Conservation (phyloP, 2,113 vertebrate species). For the Solea solea region DNA sequence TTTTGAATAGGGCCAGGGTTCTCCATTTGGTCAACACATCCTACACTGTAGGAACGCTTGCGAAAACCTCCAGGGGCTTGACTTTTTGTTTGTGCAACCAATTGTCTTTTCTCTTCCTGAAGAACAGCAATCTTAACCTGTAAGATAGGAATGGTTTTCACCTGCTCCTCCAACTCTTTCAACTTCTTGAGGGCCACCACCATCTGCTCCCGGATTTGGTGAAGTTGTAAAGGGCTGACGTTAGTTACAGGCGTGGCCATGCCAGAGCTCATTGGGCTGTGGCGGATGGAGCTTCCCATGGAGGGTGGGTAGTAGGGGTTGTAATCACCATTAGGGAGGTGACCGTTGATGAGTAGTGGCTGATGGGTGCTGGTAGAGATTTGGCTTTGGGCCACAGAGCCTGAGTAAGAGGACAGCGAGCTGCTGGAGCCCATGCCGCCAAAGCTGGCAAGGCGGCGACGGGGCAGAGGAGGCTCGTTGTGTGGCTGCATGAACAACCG, state of each 20-base stretch:
- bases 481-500: constrained; percentile 87
- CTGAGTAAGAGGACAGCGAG: constrained; percentile 90
- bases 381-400: constrained; percentile 82
- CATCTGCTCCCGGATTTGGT: constrained; percentile 98
- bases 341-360: constrained; percentile 84
- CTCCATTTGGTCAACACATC: constrained; percentile 91
- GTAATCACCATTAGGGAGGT: constrained; percentile 86
- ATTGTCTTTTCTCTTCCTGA: constrained; percentile 94
- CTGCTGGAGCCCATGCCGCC: constrained; percentile 92
- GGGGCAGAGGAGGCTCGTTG: constrained; percentile 79
- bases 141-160: constrained; percentile 93
- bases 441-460: constrained; percentile 94
- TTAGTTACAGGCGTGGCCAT: constrained; percentile 93
- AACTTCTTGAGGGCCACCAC: constrained; percentile 91
- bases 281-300: constrained; percentile 92
- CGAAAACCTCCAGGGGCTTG: constrained; percentile 82
- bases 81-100: constrained; percentile 88
- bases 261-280: constrained; percentile 95
- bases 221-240: constrained; percentile 92
- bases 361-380: constrained; percentile 79
- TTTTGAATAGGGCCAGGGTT: constrained; percentile 78
- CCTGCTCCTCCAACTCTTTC: constrained; percentile 95
- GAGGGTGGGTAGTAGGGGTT: constrained; percentile 84
- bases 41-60: constrained; percentile 93
- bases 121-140: constrained; percentile 97